Evolutionary conservation across 1,140 invertebrate species (phyloP), one percentile per base, ranked within the genome.

Genomic region (Ctenoplectra terminalis): DNA sequence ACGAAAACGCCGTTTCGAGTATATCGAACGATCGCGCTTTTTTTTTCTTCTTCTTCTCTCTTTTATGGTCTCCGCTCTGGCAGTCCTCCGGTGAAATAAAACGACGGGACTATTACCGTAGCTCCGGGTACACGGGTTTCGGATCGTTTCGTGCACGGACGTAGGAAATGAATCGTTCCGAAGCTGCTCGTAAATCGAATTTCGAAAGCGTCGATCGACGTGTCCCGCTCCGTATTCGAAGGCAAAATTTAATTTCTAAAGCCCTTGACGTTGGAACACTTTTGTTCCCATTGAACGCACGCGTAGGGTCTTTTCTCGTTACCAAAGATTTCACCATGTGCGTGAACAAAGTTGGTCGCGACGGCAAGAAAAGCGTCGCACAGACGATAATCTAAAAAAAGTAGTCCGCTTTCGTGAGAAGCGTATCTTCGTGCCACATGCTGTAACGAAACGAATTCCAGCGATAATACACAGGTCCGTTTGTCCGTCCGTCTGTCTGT

Each of bases 381-480:
- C 67, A 29, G 63, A 34, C 64, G 82, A 80, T 69, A 56, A 48
- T 54, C n/a, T 7, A 34, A 73, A 85, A 86, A 86, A 82, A 85
- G 64, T n/a, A 31, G 70, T 73, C 29, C 72, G 48, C 67, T 78
- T 78, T 63, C 79, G 79, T 86, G 80, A 86, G 85, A 86, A 86
- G 56, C 17, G 40, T n/a, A 34, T 85, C 20, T 56, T 56, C 58
- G 54, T 58, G 66, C 67, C 84, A 85, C 58, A 61, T 86, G 84
- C 46, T 60, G 48, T 43, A 70, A 74, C 73, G 64, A 48, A 40
- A 83, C 82, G 63, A 56, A 48, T 72, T 72, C 73, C 83, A 64
- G 31, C 13, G 23, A 15, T n/a, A n/a, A n/a, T 11, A 64, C 61
- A 40, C 20, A 1, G 37, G 13, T 26, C 13, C 61, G 31, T 56